Evolutionary conservation across 2,113 vertebrate species (phyloP).

Genomic region (Ageneiosus marmoratus): DNA sequence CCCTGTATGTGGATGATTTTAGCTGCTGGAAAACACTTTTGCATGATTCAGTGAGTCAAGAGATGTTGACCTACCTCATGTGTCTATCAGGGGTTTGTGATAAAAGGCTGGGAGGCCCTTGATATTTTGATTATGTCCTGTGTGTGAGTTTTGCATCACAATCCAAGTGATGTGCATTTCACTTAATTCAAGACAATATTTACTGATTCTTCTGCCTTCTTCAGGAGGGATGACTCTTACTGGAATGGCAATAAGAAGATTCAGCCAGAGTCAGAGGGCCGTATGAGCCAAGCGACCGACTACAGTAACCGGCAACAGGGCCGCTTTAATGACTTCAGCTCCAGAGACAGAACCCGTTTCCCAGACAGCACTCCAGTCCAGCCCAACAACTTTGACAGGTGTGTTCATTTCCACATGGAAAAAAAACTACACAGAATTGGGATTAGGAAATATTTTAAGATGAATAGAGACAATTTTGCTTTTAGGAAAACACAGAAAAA

Average conservation of each 20-base stretch:
- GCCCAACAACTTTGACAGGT: constrained; percentile 87
- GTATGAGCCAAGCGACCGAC: constrained; percentile 85
- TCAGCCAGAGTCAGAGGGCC: constrained; percentile 82
- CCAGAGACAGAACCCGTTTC: constrained; percentile 85
- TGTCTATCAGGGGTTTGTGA: neutral
- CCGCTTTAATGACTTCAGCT: constrained; percentile 88
- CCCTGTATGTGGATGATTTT: neutral
- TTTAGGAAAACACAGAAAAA: no score
- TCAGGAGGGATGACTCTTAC: constrained; percentile 87
- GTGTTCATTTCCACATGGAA: no score
- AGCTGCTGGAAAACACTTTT: neutral
- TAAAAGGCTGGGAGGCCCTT: neutral
- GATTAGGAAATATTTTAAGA: no score
- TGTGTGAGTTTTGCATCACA: neutral
- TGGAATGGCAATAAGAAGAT: constrained; percentile 95
- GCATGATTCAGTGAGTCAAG: neutral
- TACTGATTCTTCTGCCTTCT: constrained; percentile 46
- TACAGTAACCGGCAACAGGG: constrained; percentile 85
- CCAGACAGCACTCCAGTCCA: constrained; percentile 79
- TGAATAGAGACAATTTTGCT: neutral
- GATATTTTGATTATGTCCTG: neutral
- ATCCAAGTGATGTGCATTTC: neutral
- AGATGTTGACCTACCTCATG: neutral
- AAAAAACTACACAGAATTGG: no score
- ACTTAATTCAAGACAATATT: neutral